Conservation (phyloP, 2,113 vertebrate genomes). For the Conger conger region DNA sequence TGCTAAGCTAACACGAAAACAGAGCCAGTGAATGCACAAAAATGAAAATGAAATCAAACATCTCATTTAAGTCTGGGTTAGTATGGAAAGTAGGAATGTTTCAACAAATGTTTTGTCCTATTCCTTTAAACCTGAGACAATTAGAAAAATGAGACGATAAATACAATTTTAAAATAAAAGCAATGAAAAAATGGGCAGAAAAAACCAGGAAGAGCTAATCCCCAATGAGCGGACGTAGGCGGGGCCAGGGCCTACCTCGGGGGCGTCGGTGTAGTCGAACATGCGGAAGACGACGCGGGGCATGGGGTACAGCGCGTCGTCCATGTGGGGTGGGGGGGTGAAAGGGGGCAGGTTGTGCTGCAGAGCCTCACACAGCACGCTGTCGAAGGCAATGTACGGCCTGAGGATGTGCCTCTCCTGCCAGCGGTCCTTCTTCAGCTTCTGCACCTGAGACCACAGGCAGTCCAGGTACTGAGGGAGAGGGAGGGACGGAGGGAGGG, state of each 20-base stretch:
- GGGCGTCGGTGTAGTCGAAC: conserved; percentile 98
- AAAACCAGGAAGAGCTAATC: not conserved
- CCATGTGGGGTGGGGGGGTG: conserved; percentile 89
- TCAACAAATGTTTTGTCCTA: no score
- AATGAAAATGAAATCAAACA: no score
- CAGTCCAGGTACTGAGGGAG: conserved; percentile 90
- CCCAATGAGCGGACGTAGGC: not conserved
- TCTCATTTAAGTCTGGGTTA: no score
- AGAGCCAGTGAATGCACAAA: no score
- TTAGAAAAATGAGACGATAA: no score
- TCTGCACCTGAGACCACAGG: conserved; percentile 97
- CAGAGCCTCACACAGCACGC: conserved; percentile 92
- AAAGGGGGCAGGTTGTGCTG: conserved; percentile 98
- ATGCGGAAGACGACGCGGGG: conserved; percentile 91
- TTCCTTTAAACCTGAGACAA: no score
- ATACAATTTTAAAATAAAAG: no score
- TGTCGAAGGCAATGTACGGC: conserved; percentile 97
- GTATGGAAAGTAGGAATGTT: no score
- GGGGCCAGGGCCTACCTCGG: conserved; percentile 71
- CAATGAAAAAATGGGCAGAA: no score
- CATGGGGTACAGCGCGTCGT: conserved; percentile 87
- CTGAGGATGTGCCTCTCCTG: conserved; percentile 94
- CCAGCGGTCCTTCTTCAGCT: conserved; percentile 95
- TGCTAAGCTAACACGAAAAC: no score
- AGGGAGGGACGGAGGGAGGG: not conserved